phyloP scores from a whole-genome alignment of 2,888 invertebrate species.

The Eucriotettix oculatus region DNA sequence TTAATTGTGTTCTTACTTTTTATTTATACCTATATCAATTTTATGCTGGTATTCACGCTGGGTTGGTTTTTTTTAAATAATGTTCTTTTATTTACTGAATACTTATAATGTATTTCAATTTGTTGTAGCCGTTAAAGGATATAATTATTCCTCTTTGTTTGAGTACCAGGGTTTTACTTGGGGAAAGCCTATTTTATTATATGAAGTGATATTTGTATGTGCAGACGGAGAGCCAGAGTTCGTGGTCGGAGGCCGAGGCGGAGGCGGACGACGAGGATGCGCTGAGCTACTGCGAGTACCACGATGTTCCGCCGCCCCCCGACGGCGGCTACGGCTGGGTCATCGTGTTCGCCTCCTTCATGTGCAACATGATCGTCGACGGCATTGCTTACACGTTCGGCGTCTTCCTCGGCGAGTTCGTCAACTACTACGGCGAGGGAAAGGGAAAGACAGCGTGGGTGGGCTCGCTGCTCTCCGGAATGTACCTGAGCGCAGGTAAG shows the following conservation, averaged over 20 bases:
- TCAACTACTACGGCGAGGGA: constrained; percentile 64
- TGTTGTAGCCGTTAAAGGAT: too few species aligned
- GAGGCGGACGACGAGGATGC: constrained; percentile 31
- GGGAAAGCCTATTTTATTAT: too few species aligned
- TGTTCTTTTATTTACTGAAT: too few species aligned
- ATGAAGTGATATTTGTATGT: background rate
- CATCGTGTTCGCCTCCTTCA: constrained; percentile 88
- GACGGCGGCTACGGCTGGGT: constrained; percentile 90
- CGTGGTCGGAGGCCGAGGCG: constrained; percentile 35
- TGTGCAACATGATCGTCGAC: constrained; percentile 96
- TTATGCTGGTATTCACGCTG: too few species aligned
- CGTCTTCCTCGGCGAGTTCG: constrained; percentile 70
- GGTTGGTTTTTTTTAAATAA: too few species aligned
- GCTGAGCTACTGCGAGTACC: constrained; percentile 46
- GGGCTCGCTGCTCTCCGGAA: constrained; percentile 85
- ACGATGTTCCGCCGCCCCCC: constrained; percentile 69
- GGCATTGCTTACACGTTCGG: constrained; percentile 98
- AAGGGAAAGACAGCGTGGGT: constrained; percentile 85
- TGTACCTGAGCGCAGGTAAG: constrained; percentile 84
- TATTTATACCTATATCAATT: too few species aligned
- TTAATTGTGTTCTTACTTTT: too few species aligned
- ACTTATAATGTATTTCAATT: too few species aligned
- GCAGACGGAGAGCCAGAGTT: constrained; percentile 74
- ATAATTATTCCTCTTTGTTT: too few species aligned
- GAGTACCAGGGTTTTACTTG: too few species aligned